Percentiles rank a stretch among this genome's conserved stretches.
phyloP scores from a whole-genome alignment of 2,888 invertebrate genomes.

The Strigamia transsilvanica region DNA sequence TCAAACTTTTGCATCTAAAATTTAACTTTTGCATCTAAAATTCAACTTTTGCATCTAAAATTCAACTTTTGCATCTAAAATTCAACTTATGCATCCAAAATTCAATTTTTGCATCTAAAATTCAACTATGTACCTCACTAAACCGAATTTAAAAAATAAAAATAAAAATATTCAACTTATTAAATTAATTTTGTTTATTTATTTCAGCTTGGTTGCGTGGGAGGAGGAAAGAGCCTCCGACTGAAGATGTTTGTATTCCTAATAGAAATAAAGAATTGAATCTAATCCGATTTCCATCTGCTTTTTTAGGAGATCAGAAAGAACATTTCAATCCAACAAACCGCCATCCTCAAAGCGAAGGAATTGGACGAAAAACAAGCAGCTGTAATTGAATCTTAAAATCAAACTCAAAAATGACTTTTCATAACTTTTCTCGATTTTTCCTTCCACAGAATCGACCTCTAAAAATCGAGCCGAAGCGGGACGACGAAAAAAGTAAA shows the following conservation, averaged over 20 bases:
- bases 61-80: too few relatives aligned
- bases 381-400: neutral
- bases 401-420: too few relatives aligned
- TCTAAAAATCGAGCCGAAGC: conserved; percentile 52
- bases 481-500: conserved; percentile 41
- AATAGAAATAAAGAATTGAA: neutral
- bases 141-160: neutral
- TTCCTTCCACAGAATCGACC: conserved; percentile 62
- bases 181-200: neutral
- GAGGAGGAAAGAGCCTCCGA: conserved; percentile 73
- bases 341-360: conserved; percentile 79
- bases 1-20: too few relatives aligned
- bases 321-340: conserved; percentile 75
- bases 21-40: too few relatives aligned
- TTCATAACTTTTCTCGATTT: too few relatives aligned
- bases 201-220: conserved; percentile 76
- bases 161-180: too few relatives aligned
- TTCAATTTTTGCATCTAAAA: too few relatives aligned
- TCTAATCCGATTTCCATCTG: neutral
- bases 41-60: too few relatives aligned
- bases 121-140: too few relatives aligned
- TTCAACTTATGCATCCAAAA: too few relatives aligned
- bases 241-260: conserved; percentile 64
- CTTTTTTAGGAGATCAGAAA: conserved; percentile 73
- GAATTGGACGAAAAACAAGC: conserved; percentile 70